phyloP scores from a whole-genome alignment of 2,113 vertebrate genomes.

The Riparia riparia region DNA sequence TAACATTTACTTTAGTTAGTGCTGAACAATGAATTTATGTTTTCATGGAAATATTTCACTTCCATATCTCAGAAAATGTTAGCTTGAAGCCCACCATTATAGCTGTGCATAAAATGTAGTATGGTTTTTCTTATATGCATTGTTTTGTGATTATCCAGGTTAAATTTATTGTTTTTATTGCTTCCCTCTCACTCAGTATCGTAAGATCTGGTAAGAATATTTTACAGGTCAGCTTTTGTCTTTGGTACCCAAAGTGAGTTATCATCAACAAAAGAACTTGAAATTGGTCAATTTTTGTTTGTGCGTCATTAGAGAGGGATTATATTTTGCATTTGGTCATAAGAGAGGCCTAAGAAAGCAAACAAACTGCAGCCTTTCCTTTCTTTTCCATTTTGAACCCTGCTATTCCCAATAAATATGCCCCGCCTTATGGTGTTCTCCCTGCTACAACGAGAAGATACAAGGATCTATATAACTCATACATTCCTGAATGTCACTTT shows the following conservation, averaged over 20 bases:
- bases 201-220: background rate
- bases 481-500: background rate
- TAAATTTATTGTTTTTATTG: background rate
- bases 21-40: background rate
- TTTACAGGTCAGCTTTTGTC: background rate
- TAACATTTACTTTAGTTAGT: background rate
- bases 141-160: background rate
- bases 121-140: background rate
- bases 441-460: background rate
- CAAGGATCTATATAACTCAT: background rate
- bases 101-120: background rate
- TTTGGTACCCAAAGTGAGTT: background rate
- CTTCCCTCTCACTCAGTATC: background rate
- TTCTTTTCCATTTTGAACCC: background rate
- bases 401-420: background rate
- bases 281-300: background rate
- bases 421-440: background rate
- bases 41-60: background rate
- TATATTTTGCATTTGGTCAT: background rate
- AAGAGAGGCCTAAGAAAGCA: background rate
- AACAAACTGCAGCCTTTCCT: background rate
- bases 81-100: background rate
- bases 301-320: fast-evolving
- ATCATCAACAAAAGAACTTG: background rate
- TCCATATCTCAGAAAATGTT: background rate